A percentile compares a stretch with the other conserved stretches of the same genome.
These are phyloP conservation scores for Trichonephila inaurata DNA, from an alignment of 1,140 invertebrate species.

Conservation along the genomic window DNA sequence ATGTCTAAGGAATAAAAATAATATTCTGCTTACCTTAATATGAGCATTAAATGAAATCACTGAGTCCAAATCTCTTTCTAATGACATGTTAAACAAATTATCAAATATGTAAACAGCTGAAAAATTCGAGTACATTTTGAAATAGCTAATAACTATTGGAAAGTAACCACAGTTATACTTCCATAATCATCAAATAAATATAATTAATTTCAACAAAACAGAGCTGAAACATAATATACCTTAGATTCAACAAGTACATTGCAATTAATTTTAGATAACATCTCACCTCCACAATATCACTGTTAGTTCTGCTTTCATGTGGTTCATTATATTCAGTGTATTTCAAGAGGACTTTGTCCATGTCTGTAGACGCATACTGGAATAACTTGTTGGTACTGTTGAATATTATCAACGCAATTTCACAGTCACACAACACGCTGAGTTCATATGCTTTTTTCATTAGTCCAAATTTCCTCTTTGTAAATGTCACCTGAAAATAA, in stretches of 20 bases:
- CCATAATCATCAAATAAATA: too few relatives aligned
- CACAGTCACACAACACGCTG: constrained; percentile 99
- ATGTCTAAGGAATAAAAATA: too few relatives aligned
- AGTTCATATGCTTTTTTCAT: constrained; percentile 99
- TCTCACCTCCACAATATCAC: constrained; percentile 99
- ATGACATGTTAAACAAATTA: too few relatives aligned
- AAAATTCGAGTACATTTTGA: too few relatives aligned
- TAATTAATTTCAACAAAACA: too few relatives aligned
- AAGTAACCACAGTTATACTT: too few relatives aligned
- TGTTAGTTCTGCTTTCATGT: constrained; percentile 99
- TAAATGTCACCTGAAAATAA: constrained; percentile 95
- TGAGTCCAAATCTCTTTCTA: too few relatives aligned
- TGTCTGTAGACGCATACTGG: constrained; percentile 99
- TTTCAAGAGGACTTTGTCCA: constrained; percentile 99
- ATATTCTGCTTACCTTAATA: too few relatives aligned
- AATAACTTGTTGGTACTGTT: constrained; percentile 99
- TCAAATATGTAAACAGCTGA: too few relatives aligned
- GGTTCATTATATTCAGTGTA: constrained; percentile 99
- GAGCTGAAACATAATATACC: background rate
- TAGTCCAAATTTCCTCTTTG: constrained; percentile 99
- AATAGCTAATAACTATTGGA: too few relatives aligned
- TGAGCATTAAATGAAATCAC: too few relatives aligned
- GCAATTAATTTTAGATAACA: background rate
- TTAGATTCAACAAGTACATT: background rate
- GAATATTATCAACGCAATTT: constrained; percentile 99